Base-by-base conservation (phyloP, 2,888 invertebrate species). In the Fragum whitleyi region DNA sequence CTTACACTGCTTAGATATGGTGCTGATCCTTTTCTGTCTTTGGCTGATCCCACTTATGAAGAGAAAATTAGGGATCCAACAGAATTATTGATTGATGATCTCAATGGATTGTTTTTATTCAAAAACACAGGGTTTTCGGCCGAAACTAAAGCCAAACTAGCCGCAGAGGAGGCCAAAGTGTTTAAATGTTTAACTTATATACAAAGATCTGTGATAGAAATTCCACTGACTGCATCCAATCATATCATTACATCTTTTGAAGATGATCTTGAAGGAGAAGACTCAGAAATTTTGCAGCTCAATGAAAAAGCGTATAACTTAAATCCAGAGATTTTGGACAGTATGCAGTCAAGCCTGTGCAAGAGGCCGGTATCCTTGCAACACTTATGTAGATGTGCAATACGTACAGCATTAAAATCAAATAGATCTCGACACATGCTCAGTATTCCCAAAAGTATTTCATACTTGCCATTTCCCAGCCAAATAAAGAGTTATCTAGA, bases 81-180 rank as follows among this genome's bases (percentile, higher is more conserved):
- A n/a, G 86, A 85, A 28, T 80, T 68, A 21, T 36, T 88, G 7
- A 77, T 88, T 23, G 81, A 81, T 61, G 87, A 86, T 67, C 80
- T 88, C 16, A 88, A 88, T 75, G 86, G 88, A 32, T 55, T 88
- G 29, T 79, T 65, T 16, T 75, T 87, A 19, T 88, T 88, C 71
- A 85, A 85, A 59, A 88, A 86, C 53, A 85, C 86, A n/a, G 79
- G 74, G 6, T 85, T 88, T 51, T 82, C 75, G 29, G 78, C 61
- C 9, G 79, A 81, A 57, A 87, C 85, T 11, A 77, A 74, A 28
- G 71, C 75, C 23, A 85, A 79, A 28, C 70, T 88, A 9, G 75
- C 74, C 1, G 77, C 77, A 1, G 87, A 87, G 53, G 86, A 86
- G 53, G 59, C 26, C 2, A 87, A 86, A 76, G 85, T 80, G 3